Base-by-base conservation (phyloP, 2,797 vertebrate species). In the Neostethus bicornis region DNA sequence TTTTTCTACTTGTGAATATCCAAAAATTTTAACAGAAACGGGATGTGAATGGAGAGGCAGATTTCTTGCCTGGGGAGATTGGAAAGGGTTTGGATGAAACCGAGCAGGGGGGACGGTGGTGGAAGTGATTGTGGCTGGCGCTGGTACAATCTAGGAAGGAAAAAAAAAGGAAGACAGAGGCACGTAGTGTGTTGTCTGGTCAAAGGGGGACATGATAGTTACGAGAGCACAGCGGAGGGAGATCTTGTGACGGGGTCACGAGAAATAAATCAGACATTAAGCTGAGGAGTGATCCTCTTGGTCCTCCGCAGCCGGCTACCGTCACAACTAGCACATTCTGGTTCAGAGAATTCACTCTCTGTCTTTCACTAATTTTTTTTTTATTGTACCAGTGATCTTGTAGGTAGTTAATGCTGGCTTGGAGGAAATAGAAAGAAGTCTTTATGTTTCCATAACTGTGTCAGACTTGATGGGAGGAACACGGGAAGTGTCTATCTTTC, bases 201-300 rank as follows among this genome's bases (percentile, higher is more conserved):
- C 75, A 75, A 75, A 81, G 78, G 78, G 77, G 71, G 78, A 86
- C 79, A 70, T 34, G 70, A 73, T 68, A 53, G 70, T 83, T 72
- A 80, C 60, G 66, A 65, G 82, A 68, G 66, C 70, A 68, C 64
- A 61, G 76, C 44, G 3, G 61, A 80, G 83, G 58, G 67, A 82
- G 81, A 85, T 89, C 87, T 87, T 90, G 85, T 90, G 87, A 89
- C 54, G 44, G 77, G 85, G 83, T 90, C 87, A 90, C 87, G 79
- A 85, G 85, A 88, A 89, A 86, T 87, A 85, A 88, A 88, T 91
- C 85, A 85, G 85, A 89, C 84, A 65, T 85, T 85, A 75, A 84
- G 71, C 53, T 59, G 58, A 53, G 70, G 73, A 77, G 81, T 38
- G 78, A 74, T 84, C 70, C 58, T 75, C 43, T 53, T 29, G 72